Percentiles rank a stretch among this genome's conserved stretches.
Conservation (phyloP, 64 coral and sea anemone species). For the Trachythela sp. region DNA sequence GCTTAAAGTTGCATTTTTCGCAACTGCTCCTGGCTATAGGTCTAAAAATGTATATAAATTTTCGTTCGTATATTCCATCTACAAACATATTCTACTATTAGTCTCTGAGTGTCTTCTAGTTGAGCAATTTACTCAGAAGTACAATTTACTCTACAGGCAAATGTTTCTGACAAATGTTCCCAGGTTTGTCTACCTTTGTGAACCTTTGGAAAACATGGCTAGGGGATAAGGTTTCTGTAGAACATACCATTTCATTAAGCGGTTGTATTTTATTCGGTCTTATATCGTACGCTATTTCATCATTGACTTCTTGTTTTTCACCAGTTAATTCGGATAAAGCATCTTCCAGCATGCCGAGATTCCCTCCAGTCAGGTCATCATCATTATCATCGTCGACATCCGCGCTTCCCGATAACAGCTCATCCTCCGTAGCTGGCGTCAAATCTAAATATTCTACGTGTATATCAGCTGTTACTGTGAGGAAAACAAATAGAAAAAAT, state of each 20-base stretch:
- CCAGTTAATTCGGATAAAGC: conserved; percentile 57
- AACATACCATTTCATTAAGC: conserved; percentile 62
- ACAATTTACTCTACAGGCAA: too few species aligned
- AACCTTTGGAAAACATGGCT: too few species aligned
- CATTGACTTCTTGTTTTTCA: conserved; percentile 29
- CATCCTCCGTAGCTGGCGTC: not conserved
- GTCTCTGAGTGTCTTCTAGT: too few species aligned
- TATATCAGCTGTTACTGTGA: not conserved
- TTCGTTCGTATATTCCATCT: too few species aligned
- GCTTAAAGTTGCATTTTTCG: too few species aligned
- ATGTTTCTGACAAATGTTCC: too few species aligned
- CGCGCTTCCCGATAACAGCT: conserved; percentile 5
- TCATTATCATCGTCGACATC: conserved; percentile 32
- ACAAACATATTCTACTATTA: too few species aligned
- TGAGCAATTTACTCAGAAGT: too few species aligned
- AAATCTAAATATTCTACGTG: not conserved
- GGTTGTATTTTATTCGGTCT: conserved; percentile 69
- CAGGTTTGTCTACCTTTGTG: too few species aligned
- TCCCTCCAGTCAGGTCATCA: conserved; percentile 81
- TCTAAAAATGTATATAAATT: too few species aligned
- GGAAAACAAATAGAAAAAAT: not conserved
- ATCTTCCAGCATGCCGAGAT: conserved; percentile 60
- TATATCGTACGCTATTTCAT: conserved; percentile 78
- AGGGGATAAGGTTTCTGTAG: not conserved
- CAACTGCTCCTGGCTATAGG: too few species aligned